Evolutionary conservation across 2,888 invertebrate genomes (phyloP).

Genomic region (Ormyrus rosae): DNA sequence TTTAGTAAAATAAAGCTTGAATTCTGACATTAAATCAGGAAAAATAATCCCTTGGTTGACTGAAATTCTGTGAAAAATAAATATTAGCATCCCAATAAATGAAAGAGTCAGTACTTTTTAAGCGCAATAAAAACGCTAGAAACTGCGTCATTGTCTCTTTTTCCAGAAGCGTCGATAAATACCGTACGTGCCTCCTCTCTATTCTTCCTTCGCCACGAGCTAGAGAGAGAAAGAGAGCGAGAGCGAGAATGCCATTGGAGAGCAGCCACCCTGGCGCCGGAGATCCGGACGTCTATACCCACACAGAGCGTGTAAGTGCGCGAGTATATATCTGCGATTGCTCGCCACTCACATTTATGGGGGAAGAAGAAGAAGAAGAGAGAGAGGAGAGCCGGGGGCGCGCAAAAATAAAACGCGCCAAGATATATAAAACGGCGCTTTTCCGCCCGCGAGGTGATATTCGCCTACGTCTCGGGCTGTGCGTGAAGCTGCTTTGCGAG

Average conservation of each 20-base stretch:
- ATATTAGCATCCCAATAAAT: too few species aligned
- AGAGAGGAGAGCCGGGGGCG: not conserved
- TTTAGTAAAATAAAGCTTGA: too few species aligned
- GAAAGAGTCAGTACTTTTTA: too few species aligned
- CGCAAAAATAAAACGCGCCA: slow-evolving; percentile 28
- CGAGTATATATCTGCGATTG: slow-evolving; percentile 45
- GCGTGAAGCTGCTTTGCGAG: slow-evolving; percentile 19
- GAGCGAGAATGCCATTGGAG: slow-evolving; percentile 54
- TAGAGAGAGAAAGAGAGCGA: too few species aligned
- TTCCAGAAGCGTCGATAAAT: slow-evolving; percentile 44
- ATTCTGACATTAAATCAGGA: too few species aligned
- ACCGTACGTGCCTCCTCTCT: not conserved
- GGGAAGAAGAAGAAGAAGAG: slow-evolving; percentile 18
- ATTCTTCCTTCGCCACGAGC: too few species aligned
- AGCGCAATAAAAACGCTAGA: not conserved
- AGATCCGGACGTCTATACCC: slow-evolving; percentile 33
- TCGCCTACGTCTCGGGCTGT: slow-evolving; percentile 13
- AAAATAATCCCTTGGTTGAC: too few species aligned
- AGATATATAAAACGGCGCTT: slow-evolving; percentile 16
- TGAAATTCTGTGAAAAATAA: too few species aligned
- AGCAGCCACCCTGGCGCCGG: slow-evolving; percentile 66
- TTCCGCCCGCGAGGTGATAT: slow-evolving; percentile 19
- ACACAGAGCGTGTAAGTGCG: slow-evolving; percentile 10
- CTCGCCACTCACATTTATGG: slow-evolving; percentile 9
- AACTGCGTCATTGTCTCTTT: slow-evolving; percentile 38